Percentiles rank a stretch among this genome's conserved stretches.
Evolutionary conservation across 1,140 invertebrate genomes (phyloP).

Genomic region (Trachymyrmex septentrionalis): DNA sequence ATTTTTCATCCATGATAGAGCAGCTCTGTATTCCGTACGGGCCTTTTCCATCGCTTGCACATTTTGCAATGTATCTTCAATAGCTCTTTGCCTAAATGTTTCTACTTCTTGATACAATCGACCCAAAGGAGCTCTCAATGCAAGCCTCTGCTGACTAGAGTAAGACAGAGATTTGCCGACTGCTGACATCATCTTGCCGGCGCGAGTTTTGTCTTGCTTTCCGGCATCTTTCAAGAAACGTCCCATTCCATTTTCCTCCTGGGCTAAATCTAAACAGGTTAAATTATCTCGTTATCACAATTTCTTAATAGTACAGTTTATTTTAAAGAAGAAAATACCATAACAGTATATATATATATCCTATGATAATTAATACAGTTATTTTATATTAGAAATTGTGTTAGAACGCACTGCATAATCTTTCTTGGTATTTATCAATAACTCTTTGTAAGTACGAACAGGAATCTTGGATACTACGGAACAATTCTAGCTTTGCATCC

Average conservation of each 20-base stretch:
- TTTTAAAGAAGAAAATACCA: not conserved
- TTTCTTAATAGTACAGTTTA: not conserved
- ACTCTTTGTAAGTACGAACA: constrained; percentile 95
- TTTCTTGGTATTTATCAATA: constrained; percentile 97
- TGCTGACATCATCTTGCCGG: constrained; percentile 97
- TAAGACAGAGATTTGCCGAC: constrained; percentile 98
- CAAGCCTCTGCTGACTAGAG: constrained; percentile 97
- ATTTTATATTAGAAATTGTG: constrained; percentile 35
- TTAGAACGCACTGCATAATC: constrained; percentile 91
- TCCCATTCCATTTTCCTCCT: constrained; percentile 98
- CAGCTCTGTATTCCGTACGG: constrained; percentile 98
- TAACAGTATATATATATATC: constrained; percentile 23
- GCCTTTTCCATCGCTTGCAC: constrained; percentile 97
- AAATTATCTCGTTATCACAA: constrained; percentile 21
- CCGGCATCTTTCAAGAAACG: constrained; percentile 98
- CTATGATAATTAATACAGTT: not conserved
- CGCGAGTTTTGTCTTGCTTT: constrained; percentile 95
- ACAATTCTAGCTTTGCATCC: constrained; percentile 98
- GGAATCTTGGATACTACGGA: constrained; percentile 97
- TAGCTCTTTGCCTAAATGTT: constrained; percentile 97
- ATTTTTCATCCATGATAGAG: constrained; percentile 99
- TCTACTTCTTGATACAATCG: constrained; percentile 98
- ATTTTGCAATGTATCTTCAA: constrained; percentile 96
- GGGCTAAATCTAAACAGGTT: constrained; percentile 90
- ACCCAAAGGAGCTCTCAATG: constrained; percentile 94